Conservation (phyloP, 2,888 invertebrate species). For the Agrotis puta region DNA sequence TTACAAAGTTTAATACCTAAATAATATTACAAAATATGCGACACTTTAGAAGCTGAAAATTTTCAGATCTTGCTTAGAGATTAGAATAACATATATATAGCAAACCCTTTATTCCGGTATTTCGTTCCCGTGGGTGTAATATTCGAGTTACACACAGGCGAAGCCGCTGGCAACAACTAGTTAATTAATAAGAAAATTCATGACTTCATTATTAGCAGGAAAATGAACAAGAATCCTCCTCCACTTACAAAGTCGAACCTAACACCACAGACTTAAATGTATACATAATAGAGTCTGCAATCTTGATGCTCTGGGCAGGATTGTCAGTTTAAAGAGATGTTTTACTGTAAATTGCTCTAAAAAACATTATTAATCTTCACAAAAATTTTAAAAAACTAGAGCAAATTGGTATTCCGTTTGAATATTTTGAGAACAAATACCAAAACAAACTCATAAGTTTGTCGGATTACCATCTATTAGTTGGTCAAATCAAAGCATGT, state of each 20-base stretch:
- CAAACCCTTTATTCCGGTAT: no score
- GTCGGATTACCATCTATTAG: background rate
- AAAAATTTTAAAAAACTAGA: background rate
- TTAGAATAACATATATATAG: no score
- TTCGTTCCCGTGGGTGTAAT: no score
- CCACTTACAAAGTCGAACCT: conserved; percentile 1
- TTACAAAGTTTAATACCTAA: conserved; percentile 15
- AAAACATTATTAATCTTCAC: background rate
- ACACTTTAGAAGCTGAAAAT: no score
- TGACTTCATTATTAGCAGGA: conserved; percentile 12
- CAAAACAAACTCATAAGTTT: background rate
- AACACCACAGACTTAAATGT: conserved; percentile 16
- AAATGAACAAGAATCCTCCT: conserved; percentile 31
- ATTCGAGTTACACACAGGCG: no score
- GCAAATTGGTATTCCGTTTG: background rate
- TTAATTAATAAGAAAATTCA: conserved; percentile 23
- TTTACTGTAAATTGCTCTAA: background rate
- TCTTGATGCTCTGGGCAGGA: background rate
- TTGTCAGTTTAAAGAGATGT: background rate
- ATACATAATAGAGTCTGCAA: conserved; percentile 1
- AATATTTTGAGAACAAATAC: background rate
- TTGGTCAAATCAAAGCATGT: background rate
- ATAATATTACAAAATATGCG: no score
- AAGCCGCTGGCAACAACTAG: no score
- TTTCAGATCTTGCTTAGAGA: no score